These are phyloP conservation scores for Drosophila burlai DNA, from an alignment of 1,140 invertebrate species.

Conservation along the genomic window DNA sequence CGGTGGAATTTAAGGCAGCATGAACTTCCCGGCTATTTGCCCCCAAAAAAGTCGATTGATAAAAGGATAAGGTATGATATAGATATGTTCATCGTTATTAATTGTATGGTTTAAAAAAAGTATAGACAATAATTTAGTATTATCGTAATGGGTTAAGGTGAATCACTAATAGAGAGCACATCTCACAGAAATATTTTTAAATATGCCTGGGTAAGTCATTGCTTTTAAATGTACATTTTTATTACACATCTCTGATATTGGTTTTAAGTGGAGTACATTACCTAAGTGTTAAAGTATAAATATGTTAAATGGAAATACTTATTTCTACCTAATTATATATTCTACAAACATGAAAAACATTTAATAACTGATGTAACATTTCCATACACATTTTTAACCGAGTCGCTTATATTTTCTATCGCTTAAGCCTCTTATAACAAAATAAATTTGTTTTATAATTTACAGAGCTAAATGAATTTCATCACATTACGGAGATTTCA, in stretches of 20 bases:
- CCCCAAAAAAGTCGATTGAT: neutral
- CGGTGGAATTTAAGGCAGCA: constrained; percentile 10
- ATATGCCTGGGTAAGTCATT: neutral
- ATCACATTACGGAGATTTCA: constrained; percentile 23
- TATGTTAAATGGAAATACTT: no score
- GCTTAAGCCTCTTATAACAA: neutral
- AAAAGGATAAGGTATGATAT: neutral
- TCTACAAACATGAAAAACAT: no score
- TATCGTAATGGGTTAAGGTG: no score
- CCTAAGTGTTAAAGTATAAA: no score
- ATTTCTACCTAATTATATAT: no score
- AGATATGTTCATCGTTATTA: neutral
- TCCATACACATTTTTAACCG: no score
- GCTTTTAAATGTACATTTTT: no score
- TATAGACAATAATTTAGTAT: neutral
- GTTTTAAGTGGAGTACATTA: no score
- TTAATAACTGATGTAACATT: no score
- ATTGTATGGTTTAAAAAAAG: neutral
- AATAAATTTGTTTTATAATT: constrained; percentile 4
- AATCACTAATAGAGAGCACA: neutral
- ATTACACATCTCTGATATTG: no score
- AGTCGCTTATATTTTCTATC: neutral
- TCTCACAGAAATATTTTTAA: neutral
- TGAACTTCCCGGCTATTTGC: neutral
- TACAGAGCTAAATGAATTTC: constrained; percentile 16